Evolutionary conservation across 1,140 invertebrate species (phyloP).

Genomic region (Drosophila sulfurigaster): DNA sequence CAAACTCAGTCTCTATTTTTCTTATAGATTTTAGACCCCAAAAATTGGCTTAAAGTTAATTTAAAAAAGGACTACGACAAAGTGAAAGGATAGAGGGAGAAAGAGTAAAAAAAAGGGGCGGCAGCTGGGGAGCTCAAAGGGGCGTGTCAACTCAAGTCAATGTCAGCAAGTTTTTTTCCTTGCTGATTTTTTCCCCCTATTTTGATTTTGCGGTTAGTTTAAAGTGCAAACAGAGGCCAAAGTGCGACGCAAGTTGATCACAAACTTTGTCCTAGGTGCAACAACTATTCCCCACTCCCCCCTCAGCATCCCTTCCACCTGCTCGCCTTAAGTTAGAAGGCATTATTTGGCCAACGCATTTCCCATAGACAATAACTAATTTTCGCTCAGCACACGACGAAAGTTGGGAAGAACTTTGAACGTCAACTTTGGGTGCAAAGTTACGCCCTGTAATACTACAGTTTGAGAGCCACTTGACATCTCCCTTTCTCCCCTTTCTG

Average conservation of each 20-base stretch:
- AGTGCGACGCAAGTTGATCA: constrained; percentile 31
- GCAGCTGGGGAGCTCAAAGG: background rate
- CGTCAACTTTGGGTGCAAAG: constrained; percentile 16
- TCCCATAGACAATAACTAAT: constrained; percentile 57
- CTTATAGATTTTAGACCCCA: constrained; percentile 4
- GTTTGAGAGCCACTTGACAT: constrained; percentile 37
- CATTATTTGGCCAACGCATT: constrained; percentile 43
- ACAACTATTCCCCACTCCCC: background rate
- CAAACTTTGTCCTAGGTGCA: constrained; percentile 42
- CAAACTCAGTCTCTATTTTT: too few relatives aligned
- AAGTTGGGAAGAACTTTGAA: constrained; percentile 27
- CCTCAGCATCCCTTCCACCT: too few relatives aligned
- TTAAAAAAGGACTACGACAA: background rate
- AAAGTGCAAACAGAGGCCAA: constrained; percentile 45
- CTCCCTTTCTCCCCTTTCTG: background rate
- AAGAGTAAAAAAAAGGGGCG: too few relatives aligned
- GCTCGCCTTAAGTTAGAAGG: background rate
- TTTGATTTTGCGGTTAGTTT: constrained; percentile 17
- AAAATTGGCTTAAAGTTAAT: constrained; percentile 33
- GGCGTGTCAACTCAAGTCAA: constrained; percentile 14
- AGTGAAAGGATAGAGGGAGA: background rate
- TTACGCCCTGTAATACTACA: constrained; percentile 8
- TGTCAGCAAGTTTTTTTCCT: constrained; percentile 41
- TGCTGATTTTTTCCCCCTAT: background rate
- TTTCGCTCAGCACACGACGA: constrained; percentile 28